phyloP scores from a whole-genome alignment of 2,797 vertebrate species.

The Betta splendens region DNA sequence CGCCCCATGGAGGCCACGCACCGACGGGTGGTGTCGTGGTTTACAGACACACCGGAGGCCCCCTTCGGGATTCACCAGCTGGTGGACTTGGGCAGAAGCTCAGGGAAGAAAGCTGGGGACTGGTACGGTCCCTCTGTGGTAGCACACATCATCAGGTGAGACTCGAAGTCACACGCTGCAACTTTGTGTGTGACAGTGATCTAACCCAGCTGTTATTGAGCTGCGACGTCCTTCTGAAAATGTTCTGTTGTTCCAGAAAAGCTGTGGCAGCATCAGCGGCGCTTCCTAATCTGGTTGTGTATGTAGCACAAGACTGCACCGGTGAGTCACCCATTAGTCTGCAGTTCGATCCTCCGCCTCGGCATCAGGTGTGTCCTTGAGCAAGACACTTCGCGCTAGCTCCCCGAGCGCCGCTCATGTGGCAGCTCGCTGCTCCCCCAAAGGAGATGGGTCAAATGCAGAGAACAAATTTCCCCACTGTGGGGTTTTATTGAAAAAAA shows the following conservation, averaged over 20 bases:
- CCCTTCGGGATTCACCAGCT: constrained; percentile 88
- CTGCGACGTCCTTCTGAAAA: neutral
- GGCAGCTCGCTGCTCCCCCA: no score
- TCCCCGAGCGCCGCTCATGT: no score
- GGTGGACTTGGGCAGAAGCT: constrained; percentile 84
- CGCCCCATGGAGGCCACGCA: constrained; percentile 77
- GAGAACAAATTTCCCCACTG: no score
- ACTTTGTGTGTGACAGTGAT: no score
- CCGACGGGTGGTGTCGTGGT: constrained; percentile 86
- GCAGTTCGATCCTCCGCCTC: no score
- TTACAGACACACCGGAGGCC: constrained; percentile 81
- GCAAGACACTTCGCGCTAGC: no score
- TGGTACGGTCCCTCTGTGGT: constrained; percentile 91
- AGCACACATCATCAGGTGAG: constrained; percentile 91
- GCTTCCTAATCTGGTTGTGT: constrained; percentile 79
- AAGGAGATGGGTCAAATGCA: no score
- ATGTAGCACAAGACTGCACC: constrained; percentile 94
- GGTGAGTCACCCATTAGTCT: constrained; percentile 80
- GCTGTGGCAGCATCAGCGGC: constrained; percentile 80
- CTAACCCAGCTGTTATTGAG: neutral
- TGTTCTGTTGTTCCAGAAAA: constrained; percentile 78
- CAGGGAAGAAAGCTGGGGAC: constrained; percentile 89
- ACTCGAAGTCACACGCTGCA: neutral
- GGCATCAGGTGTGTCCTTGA: no score
- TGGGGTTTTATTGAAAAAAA: no score